phyloP scores from a whole-genome alignment of 53 echinoderm and acorn worm species.

The Echinometra lucunter region DNA sequence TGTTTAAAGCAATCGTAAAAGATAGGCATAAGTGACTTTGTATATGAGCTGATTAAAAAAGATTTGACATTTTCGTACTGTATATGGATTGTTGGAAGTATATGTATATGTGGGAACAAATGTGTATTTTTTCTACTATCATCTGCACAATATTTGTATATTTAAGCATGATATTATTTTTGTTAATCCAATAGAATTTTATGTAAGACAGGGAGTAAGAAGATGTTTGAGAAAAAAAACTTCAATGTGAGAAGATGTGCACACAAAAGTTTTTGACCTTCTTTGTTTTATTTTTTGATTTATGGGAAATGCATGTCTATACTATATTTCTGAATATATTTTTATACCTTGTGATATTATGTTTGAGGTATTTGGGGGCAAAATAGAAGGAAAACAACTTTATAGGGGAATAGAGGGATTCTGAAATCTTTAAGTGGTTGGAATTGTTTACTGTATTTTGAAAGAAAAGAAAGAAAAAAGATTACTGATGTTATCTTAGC shows the following conservation, averaged over 20 bases:
- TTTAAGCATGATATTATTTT: conserved; percentile 62
- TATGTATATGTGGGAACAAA: conserved; percentile 70
- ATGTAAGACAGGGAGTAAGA: no score
- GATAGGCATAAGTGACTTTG: background rate
- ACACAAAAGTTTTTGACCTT: background rate
- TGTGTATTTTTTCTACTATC: conserved; percentile 21
- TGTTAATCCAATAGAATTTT: background rate
- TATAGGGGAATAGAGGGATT: conserved; percentile 17
- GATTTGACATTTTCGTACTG: background rate
- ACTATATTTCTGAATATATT: conserved; percentile 9
- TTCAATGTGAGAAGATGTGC: no score
- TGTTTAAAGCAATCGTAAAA: background rate
- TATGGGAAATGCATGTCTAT: background rate
- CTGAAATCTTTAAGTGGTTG: background rate
- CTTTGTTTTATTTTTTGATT: background rate
- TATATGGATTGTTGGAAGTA: background rate
- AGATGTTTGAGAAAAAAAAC: no score
- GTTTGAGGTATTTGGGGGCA: background rate
- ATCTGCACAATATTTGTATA: conserved; percentile 66
- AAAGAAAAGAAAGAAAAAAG: background rate
- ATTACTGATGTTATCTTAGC: background rate
- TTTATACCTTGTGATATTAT: background rate
- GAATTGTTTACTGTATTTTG: background rate
- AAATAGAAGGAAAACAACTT: background rate
- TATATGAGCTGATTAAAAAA: background rate